Conservation (phyloP, 1,140 invertebrate genomes). For the Tetramorium parvispinum region DNA sequence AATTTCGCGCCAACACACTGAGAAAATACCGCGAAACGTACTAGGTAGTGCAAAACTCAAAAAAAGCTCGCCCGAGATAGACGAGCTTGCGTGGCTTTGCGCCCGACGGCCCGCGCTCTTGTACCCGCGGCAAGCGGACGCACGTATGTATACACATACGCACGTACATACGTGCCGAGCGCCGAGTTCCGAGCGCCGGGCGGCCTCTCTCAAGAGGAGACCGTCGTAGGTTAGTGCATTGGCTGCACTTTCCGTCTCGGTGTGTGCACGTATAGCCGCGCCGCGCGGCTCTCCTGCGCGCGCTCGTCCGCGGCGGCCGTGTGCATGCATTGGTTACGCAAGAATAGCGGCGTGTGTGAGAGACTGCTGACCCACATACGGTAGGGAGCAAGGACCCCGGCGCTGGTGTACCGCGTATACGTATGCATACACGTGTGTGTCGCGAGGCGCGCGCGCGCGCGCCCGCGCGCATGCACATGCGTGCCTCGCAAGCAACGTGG, state of each 20-base stretch:
- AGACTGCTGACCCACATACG: conserved; percentile 86
- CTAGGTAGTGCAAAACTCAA: conserved; percentile 52
- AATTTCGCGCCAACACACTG: conserved; percentile 26
- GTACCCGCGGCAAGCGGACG: not conserved
- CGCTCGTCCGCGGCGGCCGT: conserved; percentile 73
- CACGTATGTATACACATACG: not conserved
- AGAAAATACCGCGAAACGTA: conserved; percentile 58
- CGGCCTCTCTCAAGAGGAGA: conserved; percentile 72
- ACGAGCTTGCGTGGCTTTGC: conserved; percentile 67
- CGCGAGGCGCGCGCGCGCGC: conserved; percentile 23
- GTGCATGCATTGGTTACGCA: conserved; percentile 86
- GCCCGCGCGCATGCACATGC: conserved; percentile 36
- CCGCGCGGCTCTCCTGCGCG: conserved; percentile 26
- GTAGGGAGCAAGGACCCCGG: conserved; percentile 85
- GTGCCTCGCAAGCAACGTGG: conserved; percentile 34
- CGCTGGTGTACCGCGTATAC: conserved; percentile 74
- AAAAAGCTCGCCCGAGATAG: conserved; percentile 70
- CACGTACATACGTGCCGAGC: not conserved
- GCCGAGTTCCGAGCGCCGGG: conserved; percentile 39
- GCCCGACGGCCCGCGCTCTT: conserved; percentile 50
- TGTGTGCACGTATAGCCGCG: conserved; percentile 69
- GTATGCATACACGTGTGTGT: conserved; percentile 6
- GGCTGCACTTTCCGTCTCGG: conserved; percentile 73
- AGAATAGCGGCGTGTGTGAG: conserved; percentile 85
- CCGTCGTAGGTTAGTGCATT: conserved; percentile 75